phyloP scores from a whole-genome alignment of 2,888 invertebrate species.

The Drosophila paracracens region DNA sequence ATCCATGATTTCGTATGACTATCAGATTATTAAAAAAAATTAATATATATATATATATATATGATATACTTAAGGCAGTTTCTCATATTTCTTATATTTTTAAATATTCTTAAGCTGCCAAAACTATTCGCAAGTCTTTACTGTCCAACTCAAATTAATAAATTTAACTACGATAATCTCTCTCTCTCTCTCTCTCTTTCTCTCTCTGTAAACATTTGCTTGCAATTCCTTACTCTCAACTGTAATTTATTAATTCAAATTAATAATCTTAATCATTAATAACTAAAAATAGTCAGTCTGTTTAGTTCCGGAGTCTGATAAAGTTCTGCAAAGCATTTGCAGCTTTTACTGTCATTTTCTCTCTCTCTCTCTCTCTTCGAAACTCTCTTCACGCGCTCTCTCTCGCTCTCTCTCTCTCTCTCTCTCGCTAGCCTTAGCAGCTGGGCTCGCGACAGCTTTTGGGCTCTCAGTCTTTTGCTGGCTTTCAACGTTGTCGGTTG shows the following conservation, averaged over 20 bases:
- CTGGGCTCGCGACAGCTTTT: constrained; percentile 18
- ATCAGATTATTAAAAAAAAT: not conserved
- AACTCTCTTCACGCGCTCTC: not conserved
- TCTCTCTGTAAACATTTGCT: not conserved
- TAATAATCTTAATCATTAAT: not conserved
- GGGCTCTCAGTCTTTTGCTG: constrained; percentile 70
- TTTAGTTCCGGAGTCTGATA: constrained; percentile 52
- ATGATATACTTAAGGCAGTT: not conserved
- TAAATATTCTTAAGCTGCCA: not conserved
- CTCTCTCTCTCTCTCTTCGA: not conserved
- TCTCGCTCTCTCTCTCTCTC: constrained; percentile 1
- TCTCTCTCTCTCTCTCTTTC: too few species aligned
- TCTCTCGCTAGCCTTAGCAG: constrained; percentile 20
- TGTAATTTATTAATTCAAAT: not conserved
- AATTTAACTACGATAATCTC: too few species aligned
- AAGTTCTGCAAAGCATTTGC: constrained; percentile 41
- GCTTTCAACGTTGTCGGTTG: constrained; percentile 74
- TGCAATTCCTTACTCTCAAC: not conserved
- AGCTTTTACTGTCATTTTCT: constrained; percentile 2
- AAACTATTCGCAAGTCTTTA: too few species aligned
- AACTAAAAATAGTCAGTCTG: not conserved
- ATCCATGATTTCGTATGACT: not conserved
- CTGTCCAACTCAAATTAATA: too few species aligned
- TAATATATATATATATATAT: too few species aligned
- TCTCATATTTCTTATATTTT: not conserved